phyloP scores from a whole-genome alignment of 2,113 vertebrate species.

The Sapajus apella region DNA sequence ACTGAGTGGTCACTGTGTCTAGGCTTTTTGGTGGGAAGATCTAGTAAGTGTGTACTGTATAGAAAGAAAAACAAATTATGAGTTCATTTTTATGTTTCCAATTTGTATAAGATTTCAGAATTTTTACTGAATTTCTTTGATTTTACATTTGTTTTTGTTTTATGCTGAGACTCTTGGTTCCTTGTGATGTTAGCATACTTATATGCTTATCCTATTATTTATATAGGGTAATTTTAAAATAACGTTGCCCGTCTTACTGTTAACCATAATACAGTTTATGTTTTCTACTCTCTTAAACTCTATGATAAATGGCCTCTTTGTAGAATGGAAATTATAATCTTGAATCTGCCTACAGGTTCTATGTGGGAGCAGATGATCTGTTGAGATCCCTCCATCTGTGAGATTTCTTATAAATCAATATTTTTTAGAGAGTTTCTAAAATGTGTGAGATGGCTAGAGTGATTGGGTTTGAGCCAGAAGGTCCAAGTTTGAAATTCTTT shows the following conservation, averaged over 20 bases:
- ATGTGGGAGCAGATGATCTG: neutral
- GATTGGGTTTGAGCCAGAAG: neutral
- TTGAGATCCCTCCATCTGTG: neutral
- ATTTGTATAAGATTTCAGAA: neutral
- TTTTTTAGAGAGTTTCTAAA: slow-evolving; percentile 33
- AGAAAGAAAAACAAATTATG: neutral
- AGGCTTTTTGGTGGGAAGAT: neutral
- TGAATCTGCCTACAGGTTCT: neutral
- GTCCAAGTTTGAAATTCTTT: neutral
- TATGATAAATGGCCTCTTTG: neutral
- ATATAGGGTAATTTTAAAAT: neutral
- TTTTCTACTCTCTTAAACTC: neutral
- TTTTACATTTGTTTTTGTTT: neutral
- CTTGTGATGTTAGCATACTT: neutral
- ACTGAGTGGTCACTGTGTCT: neutral
- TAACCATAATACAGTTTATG: neutral
- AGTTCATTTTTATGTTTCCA: slow-evolving; percentile 26
- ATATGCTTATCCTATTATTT: slow-evolving; percentile 1
- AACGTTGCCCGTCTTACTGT: neutral
- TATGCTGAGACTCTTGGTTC: neutral
- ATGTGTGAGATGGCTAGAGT: neutral
- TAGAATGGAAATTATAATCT: neutral
- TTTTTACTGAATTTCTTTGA: slow-evolving; percentile 27
- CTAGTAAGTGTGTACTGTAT: neutral
- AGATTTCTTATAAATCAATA: slow-evolving; percentile 1